These are phyloP conservation scores for Sinosuthora webbiana DNA, from an alignment of 2,113 vertebrate species.

Conservation along the genomic window DNA sequence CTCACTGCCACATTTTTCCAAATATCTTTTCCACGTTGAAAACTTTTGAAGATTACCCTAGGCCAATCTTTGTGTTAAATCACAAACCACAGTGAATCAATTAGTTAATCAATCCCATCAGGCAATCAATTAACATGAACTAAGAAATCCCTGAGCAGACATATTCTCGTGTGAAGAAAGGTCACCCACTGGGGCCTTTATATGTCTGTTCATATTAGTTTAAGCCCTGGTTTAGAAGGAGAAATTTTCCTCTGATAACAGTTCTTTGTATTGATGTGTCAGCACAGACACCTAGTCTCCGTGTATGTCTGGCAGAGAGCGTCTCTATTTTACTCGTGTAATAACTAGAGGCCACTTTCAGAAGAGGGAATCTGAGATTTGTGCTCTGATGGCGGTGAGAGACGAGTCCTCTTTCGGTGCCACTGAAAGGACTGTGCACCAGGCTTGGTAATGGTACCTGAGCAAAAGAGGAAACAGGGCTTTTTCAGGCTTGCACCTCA, in stretches of 20 bases:
- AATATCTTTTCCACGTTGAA: neutral
- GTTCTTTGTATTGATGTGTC: slow-evolving; percentile 54
- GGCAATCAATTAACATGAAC: slow-evolving; percentile 61
- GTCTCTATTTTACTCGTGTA: neutral
- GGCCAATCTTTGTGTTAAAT: slow-evolving; percentile 9
- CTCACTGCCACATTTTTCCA: neutral
- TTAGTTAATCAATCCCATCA: slow-evolving; percentile 61
- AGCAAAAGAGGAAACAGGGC: neutral
- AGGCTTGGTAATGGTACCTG: neutral
- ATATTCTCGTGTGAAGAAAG: neutral
- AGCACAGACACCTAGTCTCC: slow-evolving; percentile 51
- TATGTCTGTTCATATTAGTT: slow-evolving; percentile 46
- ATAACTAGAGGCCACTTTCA: slow-evolving; percentile 35
- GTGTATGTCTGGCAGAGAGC: neutral
- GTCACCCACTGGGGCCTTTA: neutral
- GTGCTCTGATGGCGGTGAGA: neutral
- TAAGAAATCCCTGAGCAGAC: slow-evolving; percentile 58
- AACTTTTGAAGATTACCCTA: neutral
- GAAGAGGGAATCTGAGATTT: slow-evolving; percentile 28
- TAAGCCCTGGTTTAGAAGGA: slow-evolving; percentile 33
- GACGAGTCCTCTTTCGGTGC: neutral
- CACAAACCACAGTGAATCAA: slow-evolving; percentile 54
- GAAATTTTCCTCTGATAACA: slow-evolving; percentile 57
- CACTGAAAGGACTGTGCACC: neutral
- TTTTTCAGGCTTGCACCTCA: neutral